These are phyloP conservation scores for Pogonomyrmex californicus DNA, from an alignment of 1,140 invertebrate species.

Conservation along the genomic window DNA sequence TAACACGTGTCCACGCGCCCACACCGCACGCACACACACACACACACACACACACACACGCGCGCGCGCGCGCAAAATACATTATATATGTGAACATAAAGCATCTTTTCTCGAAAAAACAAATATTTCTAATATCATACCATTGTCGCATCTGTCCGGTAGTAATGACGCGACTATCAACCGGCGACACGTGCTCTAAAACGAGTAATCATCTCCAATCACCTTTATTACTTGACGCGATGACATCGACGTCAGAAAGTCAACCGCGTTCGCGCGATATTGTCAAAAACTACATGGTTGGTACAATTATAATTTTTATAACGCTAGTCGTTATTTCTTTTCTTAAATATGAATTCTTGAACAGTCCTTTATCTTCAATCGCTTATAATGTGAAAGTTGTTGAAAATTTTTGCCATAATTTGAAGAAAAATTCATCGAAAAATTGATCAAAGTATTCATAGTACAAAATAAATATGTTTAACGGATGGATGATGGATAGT, in stretches of 20 bases:
- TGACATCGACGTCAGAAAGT: constrained; percentile 7
- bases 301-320: constrained; percentile 7
- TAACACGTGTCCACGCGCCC: background rate
- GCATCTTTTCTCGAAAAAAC: background rate
- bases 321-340: background rate
- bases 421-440: background rate
- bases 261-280: background rate
- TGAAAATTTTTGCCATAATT: background rate
- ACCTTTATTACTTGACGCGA: constrained; percentile 37
- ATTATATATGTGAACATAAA: background rate
- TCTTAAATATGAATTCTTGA: background rate
- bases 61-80: background rate
- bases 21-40: background rate
- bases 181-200: constrained; percentile 62
- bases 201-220: constrained; percentile 10
- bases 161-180: constrained; percentile 61
- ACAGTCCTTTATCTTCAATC: background rate
- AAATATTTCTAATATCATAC: background rate
- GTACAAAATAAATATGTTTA: background rate
- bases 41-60: background rate
- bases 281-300: background rate
- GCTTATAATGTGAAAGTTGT: background rate
- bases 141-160: background rate
- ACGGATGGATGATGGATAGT: background rate
- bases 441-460: background rate